Evolutionary conservation across 1,140 invertebrate species (phyloP).

Genomic region (Physella acuta): DNA sequence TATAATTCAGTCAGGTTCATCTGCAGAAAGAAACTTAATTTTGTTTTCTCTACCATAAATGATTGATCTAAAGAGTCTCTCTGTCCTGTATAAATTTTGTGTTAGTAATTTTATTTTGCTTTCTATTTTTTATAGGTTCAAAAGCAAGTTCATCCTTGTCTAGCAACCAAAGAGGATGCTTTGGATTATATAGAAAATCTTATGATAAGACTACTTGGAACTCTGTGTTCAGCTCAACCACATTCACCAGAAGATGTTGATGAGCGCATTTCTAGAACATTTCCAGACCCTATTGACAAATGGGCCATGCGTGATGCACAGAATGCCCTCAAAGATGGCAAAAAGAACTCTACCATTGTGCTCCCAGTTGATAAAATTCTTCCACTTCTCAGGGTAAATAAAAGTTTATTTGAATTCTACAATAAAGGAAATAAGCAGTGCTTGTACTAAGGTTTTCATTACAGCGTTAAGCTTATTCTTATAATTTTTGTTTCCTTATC

Average conservation of each 20-base stretch:
- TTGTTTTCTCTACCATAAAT: too few species aligned
- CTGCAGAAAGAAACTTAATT: too few species aligned
- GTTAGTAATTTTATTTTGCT: too few species aligned
- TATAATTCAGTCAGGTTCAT: too few species aligned
- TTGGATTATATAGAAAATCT: conserved; percentile 89
- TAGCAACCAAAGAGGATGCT: conserved; percentile 85
- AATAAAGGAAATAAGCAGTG: too few species aligned
- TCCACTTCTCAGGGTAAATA: conserved; percentile 78
- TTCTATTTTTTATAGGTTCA: conserved; percentile 75
- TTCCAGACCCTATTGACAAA: conserved; percentile 88
- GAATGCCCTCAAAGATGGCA: conserved; percentile 81
- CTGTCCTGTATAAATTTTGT: too few species aligned
- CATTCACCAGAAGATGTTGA: conserved; percentile 76
- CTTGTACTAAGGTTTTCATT: too few species aligned
- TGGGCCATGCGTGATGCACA: conserved; percentile 89
- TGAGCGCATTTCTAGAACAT: conserved; percentile 84
- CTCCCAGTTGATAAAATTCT: conserved; percentile 90
- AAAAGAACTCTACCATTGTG: conserved; percentile 78
- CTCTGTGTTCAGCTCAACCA: conserved; percentile 81
- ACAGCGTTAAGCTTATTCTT: too few species aligned
- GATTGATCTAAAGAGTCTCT: too few species aligned
- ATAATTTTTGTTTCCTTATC: too few species aligned
- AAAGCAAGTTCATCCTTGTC: conserved; percentile 84
- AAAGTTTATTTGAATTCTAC: neutral
- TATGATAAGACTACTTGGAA: conserved; percentile 82